Base-by-base conservation (phyloP, 1,140 invertebrate genomes). In the Penaeus indicus region DNA sequence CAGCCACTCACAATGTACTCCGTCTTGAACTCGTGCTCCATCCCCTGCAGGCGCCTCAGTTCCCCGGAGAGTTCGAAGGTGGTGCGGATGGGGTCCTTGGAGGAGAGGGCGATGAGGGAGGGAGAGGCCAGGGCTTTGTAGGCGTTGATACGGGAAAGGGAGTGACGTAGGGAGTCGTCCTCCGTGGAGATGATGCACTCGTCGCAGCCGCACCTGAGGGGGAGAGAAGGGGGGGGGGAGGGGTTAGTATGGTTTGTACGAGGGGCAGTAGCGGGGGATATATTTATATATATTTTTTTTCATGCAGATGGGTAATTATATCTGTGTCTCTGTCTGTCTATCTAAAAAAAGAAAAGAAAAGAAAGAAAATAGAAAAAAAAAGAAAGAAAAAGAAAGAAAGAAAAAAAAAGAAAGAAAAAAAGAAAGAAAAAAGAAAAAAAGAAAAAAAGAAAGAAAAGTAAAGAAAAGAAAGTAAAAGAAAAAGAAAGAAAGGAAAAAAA, bases 1-100 rank as follows among this genome's bases (percentile, higher is more conserved):
- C 11, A 11, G 10, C 42, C 25, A 89, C 90, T 89, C 27, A 91
- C 90, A 64, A 81, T 61, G 92, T 98, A 98, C 92, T 98, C 96
- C n/a, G 95, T 94, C 92, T 97, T 95, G 92, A 99, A 99, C 93
- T 99, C 98, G 81, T 97, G 97, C 93, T 99, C 98, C 94, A 98
- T 96, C 60, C 95, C 94, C 92, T 97, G 97, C 19, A 99, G 94
- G 84, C 96, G 93, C 62, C 96, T 94, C 25, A 99, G 94, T 93
- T 99, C 97, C 95, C 96, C 97, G 42, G 97, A 97, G 62, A 99
- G 94, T 93, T 98, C 96, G 92, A 99, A 99, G 10, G 97, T 96
- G 1, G 97, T 98, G 38, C 98, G 93, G 42, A 99, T 95, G 0
- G 98, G 98, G 93, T 99, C 98, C 91, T 78, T 95, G 94, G 97